Evolutionary conservation across 23 tunicate genomes (phyloP), one percentile per base, ranked within the genome.

Genomic region (Styela clava): DNA sequence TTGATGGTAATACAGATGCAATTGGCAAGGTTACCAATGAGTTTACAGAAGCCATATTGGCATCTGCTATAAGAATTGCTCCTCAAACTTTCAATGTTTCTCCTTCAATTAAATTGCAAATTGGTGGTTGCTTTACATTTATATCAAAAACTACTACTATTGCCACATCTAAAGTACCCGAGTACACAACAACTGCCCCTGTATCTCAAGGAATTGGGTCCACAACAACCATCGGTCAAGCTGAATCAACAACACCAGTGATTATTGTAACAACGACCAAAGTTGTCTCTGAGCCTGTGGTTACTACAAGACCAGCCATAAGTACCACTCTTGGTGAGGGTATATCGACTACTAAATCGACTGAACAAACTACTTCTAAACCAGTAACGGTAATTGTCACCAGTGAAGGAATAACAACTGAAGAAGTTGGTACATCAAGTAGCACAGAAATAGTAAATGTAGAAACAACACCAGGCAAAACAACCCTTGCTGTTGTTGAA

Each of bases 401-500:
- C n/a, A n/a, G n/a, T n/a, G n/a, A n/a, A n/a, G n/a, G n/a, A n/a
- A n/a, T n/a, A n/a, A 44, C 56, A 44, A 44, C 9, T 44, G 56
- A 44, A 44, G 56, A 44, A 44, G 56, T 73, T 21, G 79, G 78
- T 1, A 63, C 79, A 9, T 76, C 84, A 2, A 69, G 83, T 35
- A 88, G 92, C 74, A 64, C 83, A 18, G 68, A 74, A 68, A 65
- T 85, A 1, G 65, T 85, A 83, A 78, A 2, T 20, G 88, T 64
- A 74, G 56, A 3, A 26, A 24, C 87, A n/a, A 52, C 86, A 16
- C 23, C 77, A 28, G 77, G 37, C 5, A 3, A 2, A 32, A 85
- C 95, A 0, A 74, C 72, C 16, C 89, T 86, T 0, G 95, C 78
- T 37, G 26, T 81, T 16, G 83, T 89, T 9, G 95, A 85, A 74